phyloP scores from a whole-genome alignment of 2,113 vertebrate species.

The Suricata suricatta region DNA sequence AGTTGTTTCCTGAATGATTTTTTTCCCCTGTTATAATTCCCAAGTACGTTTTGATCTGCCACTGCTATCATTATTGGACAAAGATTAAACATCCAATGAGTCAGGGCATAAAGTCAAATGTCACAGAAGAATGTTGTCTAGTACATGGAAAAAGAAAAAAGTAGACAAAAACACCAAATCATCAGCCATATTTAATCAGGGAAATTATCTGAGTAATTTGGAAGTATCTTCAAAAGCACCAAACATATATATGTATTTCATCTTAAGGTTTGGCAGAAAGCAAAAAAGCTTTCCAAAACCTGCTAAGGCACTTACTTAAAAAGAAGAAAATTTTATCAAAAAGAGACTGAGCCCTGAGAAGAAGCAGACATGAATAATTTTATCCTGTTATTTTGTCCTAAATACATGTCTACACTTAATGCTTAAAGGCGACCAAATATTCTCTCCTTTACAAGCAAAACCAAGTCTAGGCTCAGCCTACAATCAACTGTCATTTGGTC shows the following conservation, averaged over 20 bases:
- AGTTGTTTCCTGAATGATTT: neutral
- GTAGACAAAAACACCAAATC: neutral
- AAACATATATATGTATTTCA: neutral
- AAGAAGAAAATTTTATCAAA: slow-evolving; percentile 31
- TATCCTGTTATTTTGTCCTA: slow-evolving; percentile 40
- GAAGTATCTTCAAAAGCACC: neutral
- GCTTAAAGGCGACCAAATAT: slow-evolving; percentile 52
- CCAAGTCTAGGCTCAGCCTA: neutral
- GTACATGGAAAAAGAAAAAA: neutral
- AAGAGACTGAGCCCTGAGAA: neutral
- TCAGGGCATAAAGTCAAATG: neutral
- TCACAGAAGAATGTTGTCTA: neutral
- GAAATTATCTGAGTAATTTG: slow-evolving; percentile 11
- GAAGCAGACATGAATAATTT: slow-evolving; percentile 37
- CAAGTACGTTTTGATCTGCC: neutral
- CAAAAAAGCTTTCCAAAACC: neutral
- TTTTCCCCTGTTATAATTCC: neutral
- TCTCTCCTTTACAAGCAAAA: slow-evolving; percentile 56
- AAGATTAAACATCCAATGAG: neutral
- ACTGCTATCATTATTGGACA: neutral
- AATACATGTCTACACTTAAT: slow-evolving; percentile 43
- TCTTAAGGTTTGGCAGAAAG: neutral
- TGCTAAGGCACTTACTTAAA: neutral
- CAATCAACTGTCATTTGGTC: slow-evolving; percentile 63
- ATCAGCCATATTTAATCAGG: neutral